Evolutionary conservation across 2,797 vertebrate genomes (phyloP), one percentile per base, ranked within the genome.

Genomic region (Acestrorhynchus altus): DNA sequence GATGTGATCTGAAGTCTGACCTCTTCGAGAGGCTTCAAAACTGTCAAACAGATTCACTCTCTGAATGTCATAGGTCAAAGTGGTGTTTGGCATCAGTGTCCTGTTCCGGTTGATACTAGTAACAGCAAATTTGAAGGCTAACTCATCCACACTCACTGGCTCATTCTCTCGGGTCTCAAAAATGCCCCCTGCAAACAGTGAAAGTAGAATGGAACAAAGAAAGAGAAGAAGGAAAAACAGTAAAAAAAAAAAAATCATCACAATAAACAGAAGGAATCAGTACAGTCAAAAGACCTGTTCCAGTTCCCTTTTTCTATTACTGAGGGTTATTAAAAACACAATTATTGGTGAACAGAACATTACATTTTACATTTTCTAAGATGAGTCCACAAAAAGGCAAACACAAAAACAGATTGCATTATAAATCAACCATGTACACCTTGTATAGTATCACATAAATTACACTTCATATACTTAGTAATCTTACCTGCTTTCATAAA

Each of bases 81-180:
- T 99, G 22, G 92, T 96, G 91, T 99, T 98, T 88, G 97, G 96
- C 94, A 98, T 96, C 90, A 99, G 90, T 61, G 96, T 97, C 92
- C 96, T 95, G 92, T 99, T 98, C 85, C 97, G 94, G 89, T 99
- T 99, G 86, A 99, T 97, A 90, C 95, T 98, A 89, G 93, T 97
- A 77, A 99, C 95, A 35, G 98, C 98, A 86, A 99, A 99, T 92
- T 98, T 99, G 94, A 99, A 99, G 28, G 97, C 97, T 90, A 99
- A 84, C 92, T 99, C 98, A 82, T 99, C 98, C 88, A 95, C 90
- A 49, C 96, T 98, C 87, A 98, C 93, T 28, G 96, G 91, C 86
- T 98, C 97, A 47, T 96, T 98, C 90, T 99, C 98, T 87, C 95
- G 89, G 4, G 96, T 98, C 94, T 99, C 98, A 73, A 99, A 98